Evolutionary conservation across 2,113 vertebrate genomes (phyloP), one percentile per base, ranked within the genome.

Genomic region (Percopsis transmontana): DNA sequence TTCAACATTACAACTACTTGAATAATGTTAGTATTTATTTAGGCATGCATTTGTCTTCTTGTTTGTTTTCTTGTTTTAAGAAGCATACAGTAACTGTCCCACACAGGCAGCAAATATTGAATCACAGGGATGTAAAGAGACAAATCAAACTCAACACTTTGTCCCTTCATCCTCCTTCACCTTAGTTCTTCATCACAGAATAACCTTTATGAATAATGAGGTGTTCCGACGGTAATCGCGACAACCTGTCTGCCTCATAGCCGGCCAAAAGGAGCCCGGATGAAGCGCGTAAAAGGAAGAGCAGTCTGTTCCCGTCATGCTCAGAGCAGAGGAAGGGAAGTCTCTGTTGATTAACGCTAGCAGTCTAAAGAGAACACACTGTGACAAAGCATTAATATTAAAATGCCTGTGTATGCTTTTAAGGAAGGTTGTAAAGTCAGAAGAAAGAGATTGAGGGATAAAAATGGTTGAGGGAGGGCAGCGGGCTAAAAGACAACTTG

Each of bases 161-260:
- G 61, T 48, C 61, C 42, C 68, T 59, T 40, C 52, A n/a, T 67
- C 56, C 23, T 76, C 71, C 65, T 48, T 64, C 70, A 33, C 51
- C 60, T 76, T 66, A 58, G 55, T 41, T 70, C 72, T 66, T 66
- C 67, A 72, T 80, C 64, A 61, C 47, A 56, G 13, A 64, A 72
- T 87, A 83, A 89, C 84, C 86, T 88, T 89, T 87, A 88, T 88
- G 73, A 88, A 81, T 83, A 86, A 80, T 79, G 77, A 87, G 81
- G 65, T 53, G 62, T 59, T 72, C 74, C 62, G 68, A 68, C 80
- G 74, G 81, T 83, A 86, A 82, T 75, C 57, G 77, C 82, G 70
- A 76, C 72, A 66, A 78, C 61, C 40, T 68, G 67, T 82, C 76
- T 77, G 62, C 65, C 48, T 72, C 61, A 58, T 58, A 83, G 66